Conservation (phyloP, 2,113 vertebrate species). For the Heterotis niloticus region DNA sequence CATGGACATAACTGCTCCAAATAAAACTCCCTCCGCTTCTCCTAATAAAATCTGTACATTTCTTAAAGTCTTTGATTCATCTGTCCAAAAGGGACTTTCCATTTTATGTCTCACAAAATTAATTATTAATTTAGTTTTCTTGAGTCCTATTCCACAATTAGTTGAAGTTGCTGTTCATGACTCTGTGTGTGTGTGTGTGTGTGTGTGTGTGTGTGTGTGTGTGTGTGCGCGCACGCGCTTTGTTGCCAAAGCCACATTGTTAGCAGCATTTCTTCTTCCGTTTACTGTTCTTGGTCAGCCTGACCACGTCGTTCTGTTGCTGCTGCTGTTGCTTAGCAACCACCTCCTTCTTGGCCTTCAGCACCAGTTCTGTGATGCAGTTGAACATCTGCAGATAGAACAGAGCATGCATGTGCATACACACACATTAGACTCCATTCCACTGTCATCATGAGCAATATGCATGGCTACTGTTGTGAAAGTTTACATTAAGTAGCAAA, state of each 20-base stretch:
- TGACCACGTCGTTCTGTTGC: conserved; percentile 96
- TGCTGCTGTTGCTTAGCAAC: conserved; percentile 95
- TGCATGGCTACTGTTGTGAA: no score
- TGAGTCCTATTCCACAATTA: conserved; percentile 51
- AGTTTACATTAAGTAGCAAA: no score
- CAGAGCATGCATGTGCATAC: neutral
- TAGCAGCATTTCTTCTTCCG: conserved; percentile 98
- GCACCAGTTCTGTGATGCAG: conserved; percentile 97
- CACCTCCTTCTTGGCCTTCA: conserved; percentile 96
- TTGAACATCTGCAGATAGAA: conserved; percentile 86
- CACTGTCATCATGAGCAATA: no score
- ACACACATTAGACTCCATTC: neutral
- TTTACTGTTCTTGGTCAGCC: conserved; percentile 97
- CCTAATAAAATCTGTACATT: conserved; percentile 71
- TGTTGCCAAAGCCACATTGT: conserved; percentile 58
- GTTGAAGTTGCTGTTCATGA: conserved; percentile 33
- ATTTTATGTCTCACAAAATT: conserved; percentile 58
- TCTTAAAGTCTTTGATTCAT: conserved; percentile 62
- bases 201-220: conserved; percentile 15
- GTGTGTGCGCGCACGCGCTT: neutral
- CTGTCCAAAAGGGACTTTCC: conserved; percentile 64
- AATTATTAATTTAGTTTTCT: conserved; percentile 57
- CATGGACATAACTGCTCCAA: conserved; percentile 55
- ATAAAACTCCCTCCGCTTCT: conserved; percentile 61
- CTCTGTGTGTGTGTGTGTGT: conserved; percentile 30